phyloP scores from a whole-genome alignment of 2,113 vertebrate genomes.

The Pachycephala philippinensis region DNA sequence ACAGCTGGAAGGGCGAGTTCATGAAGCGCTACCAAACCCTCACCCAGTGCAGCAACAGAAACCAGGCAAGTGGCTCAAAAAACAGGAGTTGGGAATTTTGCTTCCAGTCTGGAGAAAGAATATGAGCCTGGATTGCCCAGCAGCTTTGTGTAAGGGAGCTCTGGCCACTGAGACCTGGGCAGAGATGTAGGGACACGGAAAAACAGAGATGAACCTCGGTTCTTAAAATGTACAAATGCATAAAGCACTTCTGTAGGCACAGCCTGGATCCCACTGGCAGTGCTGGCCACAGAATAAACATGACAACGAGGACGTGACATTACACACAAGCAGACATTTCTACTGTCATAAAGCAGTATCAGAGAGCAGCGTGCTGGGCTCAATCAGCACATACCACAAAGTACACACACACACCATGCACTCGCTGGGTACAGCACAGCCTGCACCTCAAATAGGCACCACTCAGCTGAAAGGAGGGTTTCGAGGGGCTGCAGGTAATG shows the following conservation, averaged over 20 bases:
- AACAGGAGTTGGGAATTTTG: background rate
- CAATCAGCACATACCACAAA: background rate
- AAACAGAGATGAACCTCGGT: fast-evolving
- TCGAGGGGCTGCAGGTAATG: background rate
- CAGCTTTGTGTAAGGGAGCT: background rate
- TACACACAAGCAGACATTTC: background rate
- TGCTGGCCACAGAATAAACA: slow-evolving; percentile 13
- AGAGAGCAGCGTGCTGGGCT: background rate
- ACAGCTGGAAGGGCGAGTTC: background rate
- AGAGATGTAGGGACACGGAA: background rate
- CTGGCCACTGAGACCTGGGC: background rate
- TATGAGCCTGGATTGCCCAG: background rate
- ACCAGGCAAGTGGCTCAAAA: fast-evolving
- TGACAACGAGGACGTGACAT: background rate
- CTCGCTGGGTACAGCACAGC: background rate
- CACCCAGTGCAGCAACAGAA: background rate
- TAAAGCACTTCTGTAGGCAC: slow-evolving; percentile 7
- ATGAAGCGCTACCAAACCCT: background rate
- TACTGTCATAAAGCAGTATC: slow-evolving; percentile 15
- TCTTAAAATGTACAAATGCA: background rate
- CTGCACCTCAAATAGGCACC: background rate
- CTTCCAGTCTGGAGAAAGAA: background rate
- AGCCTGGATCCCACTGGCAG: background rate
- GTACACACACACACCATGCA: background rate
- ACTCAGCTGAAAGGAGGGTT: background rate